These are phyloP conservation scores for Herpetotheres cachinnans DNA, from an alignment of 2,113 vertebrate genomes.

Conservation along the genomic window DNA sequence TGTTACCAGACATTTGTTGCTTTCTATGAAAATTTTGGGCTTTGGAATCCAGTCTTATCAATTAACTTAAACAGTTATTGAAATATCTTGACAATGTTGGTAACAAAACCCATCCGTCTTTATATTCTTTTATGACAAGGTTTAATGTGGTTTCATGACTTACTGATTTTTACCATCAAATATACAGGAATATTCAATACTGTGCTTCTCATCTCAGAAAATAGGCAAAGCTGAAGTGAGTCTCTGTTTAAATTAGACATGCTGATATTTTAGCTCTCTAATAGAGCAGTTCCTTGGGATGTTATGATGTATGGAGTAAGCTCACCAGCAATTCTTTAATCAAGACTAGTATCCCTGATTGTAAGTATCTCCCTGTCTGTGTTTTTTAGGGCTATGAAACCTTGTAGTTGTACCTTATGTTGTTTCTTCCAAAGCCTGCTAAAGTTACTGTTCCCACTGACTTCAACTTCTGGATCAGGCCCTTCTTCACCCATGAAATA, in stretches of 20 bases:
- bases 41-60: not conserved
- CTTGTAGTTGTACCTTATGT: not conserved
- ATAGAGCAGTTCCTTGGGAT: not conserved
- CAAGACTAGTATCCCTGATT: not conserved
- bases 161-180: not conserved
- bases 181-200: not conserved
- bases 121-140: not conserved
- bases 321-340: not conserved
- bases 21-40: not conserved
- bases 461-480: not conserved
- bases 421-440: conserved; percentile 14
- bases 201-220: not conserved
- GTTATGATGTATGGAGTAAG: not conserved
- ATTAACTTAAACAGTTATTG: not conserved
- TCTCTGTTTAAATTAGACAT: conserved; percentile 1
- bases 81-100: not conserved
- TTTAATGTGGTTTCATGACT: not conserved
- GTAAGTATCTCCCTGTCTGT: not conserved
- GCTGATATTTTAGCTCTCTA: not conserved
- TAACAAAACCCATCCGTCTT: not conserved
- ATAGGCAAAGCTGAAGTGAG: not conserved
- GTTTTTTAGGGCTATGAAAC: not conserved
- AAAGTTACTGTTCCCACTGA: not conserved
- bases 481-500: not conserved
- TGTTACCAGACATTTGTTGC: not conserved